phyloP scores from a whole-genome alignment of 2,113 vertebrate species.

The Tonatia bakeri region DNA sequence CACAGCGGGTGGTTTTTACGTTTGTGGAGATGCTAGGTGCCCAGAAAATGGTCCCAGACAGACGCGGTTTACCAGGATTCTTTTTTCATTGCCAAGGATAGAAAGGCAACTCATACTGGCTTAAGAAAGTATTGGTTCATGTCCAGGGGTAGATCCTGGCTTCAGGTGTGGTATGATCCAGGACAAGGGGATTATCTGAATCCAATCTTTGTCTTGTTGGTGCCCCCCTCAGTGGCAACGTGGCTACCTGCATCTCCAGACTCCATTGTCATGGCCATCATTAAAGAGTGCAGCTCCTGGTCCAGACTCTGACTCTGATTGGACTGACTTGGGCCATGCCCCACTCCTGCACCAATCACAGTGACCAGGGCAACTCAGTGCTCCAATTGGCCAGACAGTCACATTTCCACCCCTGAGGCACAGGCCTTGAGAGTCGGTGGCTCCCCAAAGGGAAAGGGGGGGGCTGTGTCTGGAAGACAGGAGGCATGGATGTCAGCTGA shows the following conservation, averaged over 20 bases:
- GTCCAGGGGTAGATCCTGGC: neutral
- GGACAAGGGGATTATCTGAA: neutral
- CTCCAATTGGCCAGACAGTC: neutral
- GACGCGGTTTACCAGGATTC: neutral
- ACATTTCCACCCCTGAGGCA: neutral
- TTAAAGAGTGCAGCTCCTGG: neutral
- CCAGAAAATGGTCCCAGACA: neutral
- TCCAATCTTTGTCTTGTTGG: neutral
- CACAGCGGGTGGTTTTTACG: neutral
- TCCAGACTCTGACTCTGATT: neutral
- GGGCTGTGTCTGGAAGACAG: neutral
- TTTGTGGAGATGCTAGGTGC: neutral
- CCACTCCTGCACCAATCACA: neutral
- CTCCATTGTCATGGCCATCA: no score
- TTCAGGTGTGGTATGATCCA: neutral
- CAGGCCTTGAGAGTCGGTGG: rapidly evolving
- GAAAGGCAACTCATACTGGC: neutral
- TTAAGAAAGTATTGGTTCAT: neutral
- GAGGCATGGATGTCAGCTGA: neutral
- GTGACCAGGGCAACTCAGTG: neutral
- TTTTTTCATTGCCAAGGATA: neutral
- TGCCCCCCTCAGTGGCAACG: neutral
- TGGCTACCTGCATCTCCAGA: neutral
- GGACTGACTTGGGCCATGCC: neutral
- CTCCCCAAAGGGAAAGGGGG: neutral